A percentile compares a stretch with the other conserved stretches of the same genome.
phyloP scores from a whole-genome alignment of 2,888 invertebrate species.

The Tupiocoris notatus region DNA sequence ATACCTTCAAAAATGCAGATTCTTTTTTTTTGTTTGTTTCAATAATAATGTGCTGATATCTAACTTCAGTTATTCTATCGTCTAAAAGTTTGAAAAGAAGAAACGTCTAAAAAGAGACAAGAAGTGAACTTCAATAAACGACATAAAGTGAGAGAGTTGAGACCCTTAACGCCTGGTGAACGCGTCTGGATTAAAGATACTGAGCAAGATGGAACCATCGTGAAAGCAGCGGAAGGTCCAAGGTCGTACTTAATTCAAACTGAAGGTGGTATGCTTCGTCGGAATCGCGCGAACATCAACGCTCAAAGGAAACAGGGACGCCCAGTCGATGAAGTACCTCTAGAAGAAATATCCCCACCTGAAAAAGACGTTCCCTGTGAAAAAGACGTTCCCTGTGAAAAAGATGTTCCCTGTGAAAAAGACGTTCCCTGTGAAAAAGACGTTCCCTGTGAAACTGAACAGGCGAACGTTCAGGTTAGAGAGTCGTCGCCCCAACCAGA shows the following conservation, averaged over 20 bases:
- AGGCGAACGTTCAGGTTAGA: no score
- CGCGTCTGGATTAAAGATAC: slow-evolving; percentile 14
- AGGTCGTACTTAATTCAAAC: slow-evolving; percentile 13
- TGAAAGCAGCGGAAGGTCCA: neutral
- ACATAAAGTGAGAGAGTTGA: neutral
- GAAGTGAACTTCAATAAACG: slow-evolving; percentile 1
- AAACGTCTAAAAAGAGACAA: neutral
- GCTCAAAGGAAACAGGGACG: neutral
- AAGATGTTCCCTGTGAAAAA: no score
- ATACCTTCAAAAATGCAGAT: no score
- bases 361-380: neutral
- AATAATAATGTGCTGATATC: neutral
- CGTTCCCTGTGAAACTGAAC: neutral
- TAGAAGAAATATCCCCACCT: neutral
- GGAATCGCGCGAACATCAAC: neutral
- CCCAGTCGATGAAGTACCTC: neutral
- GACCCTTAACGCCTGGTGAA: neutral
- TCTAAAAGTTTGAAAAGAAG: no score
- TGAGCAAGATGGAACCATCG: neutral
- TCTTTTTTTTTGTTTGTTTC: no score
- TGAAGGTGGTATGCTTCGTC: neutral
- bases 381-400: no score
- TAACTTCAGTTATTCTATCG: neutral
- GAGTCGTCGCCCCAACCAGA: neutral
- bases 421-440: no score